Conservation (phyloP, 2,888 invertebrate genomes). For the Ptilodon capucinus region DNA sequence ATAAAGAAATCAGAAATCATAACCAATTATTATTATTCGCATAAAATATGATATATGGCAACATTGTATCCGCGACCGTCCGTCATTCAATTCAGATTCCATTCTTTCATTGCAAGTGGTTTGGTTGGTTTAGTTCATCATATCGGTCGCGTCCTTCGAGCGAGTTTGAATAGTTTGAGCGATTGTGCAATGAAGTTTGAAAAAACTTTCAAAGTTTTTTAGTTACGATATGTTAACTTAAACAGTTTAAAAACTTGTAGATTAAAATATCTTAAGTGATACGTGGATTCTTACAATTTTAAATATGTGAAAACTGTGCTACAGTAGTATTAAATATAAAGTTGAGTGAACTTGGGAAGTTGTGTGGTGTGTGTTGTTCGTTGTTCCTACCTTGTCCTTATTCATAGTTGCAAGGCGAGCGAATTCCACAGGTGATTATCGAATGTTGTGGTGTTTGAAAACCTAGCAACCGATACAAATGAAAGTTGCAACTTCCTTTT, state of each 20-base stretch:
- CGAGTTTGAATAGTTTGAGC: no score
- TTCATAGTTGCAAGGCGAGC: conserved; percentile 52
- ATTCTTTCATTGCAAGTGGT: no score
- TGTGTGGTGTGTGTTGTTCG: conserved; percentile 27
- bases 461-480: conserved; percentile 71
- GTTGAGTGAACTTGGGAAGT: conserved; percentile 75
- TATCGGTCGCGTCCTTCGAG: conserved; percentile 56
- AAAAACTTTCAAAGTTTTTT: conserved; percentile 46
- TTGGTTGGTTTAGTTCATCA: no score
- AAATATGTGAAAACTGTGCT: conserved; percentile 9
- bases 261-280: neutral
- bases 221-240: conserved; percentile 5
- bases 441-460: conserved; percentile 72
- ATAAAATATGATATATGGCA: no score
- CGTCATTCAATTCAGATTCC: no score
- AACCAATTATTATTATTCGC: no score
- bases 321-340: conserved; percentile 51
- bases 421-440: conserved; percentile 72
- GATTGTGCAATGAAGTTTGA: conserved; percentile 63
- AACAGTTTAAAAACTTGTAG: neutral
- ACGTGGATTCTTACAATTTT: neutral
- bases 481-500: conserved; percentile 10
- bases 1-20: no score
- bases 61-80: no score
- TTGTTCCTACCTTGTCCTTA: conserved; percentile 43